Evolutionary conservation across 2,797 vertebrate species (phyloP).

Genomic region (Myotis planiceps): DNA sequence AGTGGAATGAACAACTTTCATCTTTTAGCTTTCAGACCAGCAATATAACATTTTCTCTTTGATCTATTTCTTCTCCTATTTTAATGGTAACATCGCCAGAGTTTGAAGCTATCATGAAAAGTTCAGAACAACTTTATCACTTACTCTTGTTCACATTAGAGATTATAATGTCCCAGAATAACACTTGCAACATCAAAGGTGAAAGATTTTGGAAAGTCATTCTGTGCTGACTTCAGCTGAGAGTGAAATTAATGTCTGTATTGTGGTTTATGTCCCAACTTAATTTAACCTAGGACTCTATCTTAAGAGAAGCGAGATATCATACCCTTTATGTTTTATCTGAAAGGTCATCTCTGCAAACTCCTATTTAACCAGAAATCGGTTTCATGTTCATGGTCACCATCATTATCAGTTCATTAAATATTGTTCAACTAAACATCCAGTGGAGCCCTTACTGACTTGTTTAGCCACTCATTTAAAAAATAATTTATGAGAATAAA

Average conservation of each 20-base stretch:
- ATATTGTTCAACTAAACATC: neutral
- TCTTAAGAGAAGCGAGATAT: constrained; percentile 13
- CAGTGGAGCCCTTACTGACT: neutral
- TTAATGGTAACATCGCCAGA: constrained; percentile 36
- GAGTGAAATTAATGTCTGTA: constrained; percentile 18
- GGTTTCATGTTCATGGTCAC: constrained; percentile 34
- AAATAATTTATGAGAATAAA: constrained; percentile 30
- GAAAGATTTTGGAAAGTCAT: constrained; percentile 12
- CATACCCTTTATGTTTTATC: neutral
- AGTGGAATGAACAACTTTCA: neutral
- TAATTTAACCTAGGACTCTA: constrained; percentile 21
- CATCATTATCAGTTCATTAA: constrained; percentile 39
- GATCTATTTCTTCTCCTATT: constrained; percentile 9
- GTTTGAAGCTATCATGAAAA: constrained; percentile 47
- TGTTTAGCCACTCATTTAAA: neutral
- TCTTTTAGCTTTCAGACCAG: constrained; percentile 31
- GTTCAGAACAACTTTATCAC: constrained; percentile 40
- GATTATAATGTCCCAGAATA: constrained; percentile 44
- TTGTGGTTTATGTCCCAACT: neutral
- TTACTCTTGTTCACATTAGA: constrained; percentile 32
- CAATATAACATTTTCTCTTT: constrained; percentile 37
- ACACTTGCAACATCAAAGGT: constrained; percentile 37
- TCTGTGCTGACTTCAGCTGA: constrained; percentile 36
- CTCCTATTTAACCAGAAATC: constrained; percentile 49
- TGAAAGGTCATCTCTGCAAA: constrained; percentile 39